Evolutionary conservation across 2,888 invertebrate genomes (phyloP).

Genomic region (Gymnocheta viridis): DNA sequence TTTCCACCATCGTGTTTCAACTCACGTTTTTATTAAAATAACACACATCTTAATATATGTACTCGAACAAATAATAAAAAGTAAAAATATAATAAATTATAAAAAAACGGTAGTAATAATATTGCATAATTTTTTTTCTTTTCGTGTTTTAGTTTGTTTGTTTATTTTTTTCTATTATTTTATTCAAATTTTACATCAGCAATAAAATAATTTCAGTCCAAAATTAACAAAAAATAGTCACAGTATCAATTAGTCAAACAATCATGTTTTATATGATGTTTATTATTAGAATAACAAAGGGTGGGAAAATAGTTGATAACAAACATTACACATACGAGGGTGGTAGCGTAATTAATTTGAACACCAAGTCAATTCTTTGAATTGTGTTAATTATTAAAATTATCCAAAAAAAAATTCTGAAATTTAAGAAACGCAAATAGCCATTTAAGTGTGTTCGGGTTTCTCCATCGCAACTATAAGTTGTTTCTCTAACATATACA

Average conservation of each 20-base stretch:
- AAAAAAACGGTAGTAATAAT: slow-evolving; percentile 11
- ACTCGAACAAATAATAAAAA: neutral
- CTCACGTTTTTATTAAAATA: slow-evolving; percentile 37
- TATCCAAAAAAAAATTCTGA: too few relatives aligned
- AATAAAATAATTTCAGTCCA: slow-evolving; percentile 18
- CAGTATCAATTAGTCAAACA: slow-evolving; percentile 45
- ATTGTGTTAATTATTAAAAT: too few relatives aligned
- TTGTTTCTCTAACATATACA: too few relatives aligned
- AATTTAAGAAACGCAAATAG: too few relatives aligned
- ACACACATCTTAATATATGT: slow-evolving; percentile 7
- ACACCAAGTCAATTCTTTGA: too few relatives aligned
- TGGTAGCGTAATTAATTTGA: too few relatives aligned
- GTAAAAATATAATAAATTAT: neutral
- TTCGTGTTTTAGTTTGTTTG: neutral
- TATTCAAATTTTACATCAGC: slow-evolving; percentile 10
- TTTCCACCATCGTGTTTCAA: neutral
- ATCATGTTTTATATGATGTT: neutral
- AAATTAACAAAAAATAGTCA: neutral
- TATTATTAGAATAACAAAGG: slow-evolving; percentile 5
- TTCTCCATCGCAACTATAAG: too few relatives aligned
- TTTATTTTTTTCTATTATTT: slow-evolving; percentile 5
- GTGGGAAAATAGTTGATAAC: slow-evolving; percentile 35
- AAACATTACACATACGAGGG: neutral
- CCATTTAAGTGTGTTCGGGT: too few relatives aligned
- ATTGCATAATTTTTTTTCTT: slow-evolving; percentile 47